phyloP scores from a whole-genome alignment of 2,888 invertebrate species.

The Alsophila aescularia region DNA sequence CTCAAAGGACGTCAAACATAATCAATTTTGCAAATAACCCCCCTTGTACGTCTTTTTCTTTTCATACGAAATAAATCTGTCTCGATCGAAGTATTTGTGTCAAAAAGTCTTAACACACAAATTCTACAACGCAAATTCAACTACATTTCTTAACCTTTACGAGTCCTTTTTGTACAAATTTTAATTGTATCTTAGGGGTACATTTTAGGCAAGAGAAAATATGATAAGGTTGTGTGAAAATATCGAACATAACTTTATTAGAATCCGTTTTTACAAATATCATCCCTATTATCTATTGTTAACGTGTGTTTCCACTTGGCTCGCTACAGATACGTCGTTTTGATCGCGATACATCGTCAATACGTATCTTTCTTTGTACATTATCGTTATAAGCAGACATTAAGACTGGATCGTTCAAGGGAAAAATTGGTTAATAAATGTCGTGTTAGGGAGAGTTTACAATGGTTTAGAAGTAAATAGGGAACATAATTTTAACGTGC shows the following conservation, averaged over 20 bases:
- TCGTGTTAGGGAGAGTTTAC: conserved; percentile 45
- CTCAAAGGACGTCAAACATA: conserved; percentile 76
- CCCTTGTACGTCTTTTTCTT: conserved; percentile 65
- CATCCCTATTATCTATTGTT: not conserved
- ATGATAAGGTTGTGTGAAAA: conserved; percentile 74
- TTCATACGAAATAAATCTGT: conserved; percentile 71
- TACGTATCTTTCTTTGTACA: conserved; percentile 69
- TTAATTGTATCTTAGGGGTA: not conserved
- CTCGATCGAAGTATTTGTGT: conserved; percentile 35
- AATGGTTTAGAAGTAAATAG: conserved; percentile 5
- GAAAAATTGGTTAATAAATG: conserved; percentile 82
- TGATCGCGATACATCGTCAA: conserved; percentile 59
- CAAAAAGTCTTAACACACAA: conserved; percentile 29
- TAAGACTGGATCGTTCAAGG: conserved; percentile 75
- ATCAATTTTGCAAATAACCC: conserved; percentile 82
- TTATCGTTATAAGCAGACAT: conserved; percentile 75
- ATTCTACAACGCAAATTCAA: conserved; percentile 14
- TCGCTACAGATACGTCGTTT: conserved; percentile 45
- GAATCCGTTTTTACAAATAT: not conserved
- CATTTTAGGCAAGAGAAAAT: conserved; percentile 46
- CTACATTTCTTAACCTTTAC: not conserved
- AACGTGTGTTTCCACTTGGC: conserved; percentile 35
- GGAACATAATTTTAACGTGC: not conserved
- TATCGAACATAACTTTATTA: conserved; percentile 77
- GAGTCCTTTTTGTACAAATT: conserved; percentile 19